These are phyloP conservation scores for Zaprionus lachaisei DNA, from an alignment of 1,140 invertebrate species.

Conservation along the genomic window DNA sequence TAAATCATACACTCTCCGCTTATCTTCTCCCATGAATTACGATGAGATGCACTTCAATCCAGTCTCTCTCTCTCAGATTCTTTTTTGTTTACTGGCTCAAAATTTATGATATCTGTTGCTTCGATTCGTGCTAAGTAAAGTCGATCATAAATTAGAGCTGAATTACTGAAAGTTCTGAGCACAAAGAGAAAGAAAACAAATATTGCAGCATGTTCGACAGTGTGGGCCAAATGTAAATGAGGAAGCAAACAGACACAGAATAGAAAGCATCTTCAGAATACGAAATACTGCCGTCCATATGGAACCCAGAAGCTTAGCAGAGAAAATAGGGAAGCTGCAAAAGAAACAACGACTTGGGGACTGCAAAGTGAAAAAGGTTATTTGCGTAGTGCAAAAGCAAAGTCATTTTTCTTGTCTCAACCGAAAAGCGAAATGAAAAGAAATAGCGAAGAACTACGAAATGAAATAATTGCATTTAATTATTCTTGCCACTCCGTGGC, in stretches of 20 bases:
- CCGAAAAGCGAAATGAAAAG: not conserved
- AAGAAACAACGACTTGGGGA: not conserved
- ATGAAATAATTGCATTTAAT: constrained; percentile 12
- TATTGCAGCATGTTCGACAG: not conserved
- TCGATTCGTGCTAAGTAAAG: constrained; percentile 67
- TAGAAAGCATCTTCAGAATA: constrained; percentile 1
- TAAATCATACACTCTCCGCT: constrained; percentile 55
- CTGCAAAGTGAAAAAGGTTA: constrained; percentile 14
- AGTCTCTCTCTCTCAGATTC: constrained; percentile 1
- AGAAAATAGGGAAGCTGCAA: not conserved
- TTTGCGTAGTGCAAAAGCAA: constrained; percentile 8
- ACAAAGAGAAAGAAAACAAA: not conserved
- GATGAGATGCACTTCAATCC: constrained; percentile 29
- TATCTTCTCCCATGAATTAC: constrained; percentile 47
- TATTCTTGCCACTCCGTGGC: constrained; percentile 1
- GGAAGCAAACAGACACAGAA: constrained; percentile 8
- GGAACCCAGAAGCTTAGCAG: not conserved
- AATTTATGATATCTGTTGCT: constrained; percentile 66
- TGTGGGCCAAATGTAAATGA: not conserved
- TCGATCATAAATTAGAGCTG: constrained; percentile 64
- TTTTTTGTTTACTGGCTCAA: constrained; percentile 56
- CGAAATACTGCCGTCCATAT: constrained; percentile 7
- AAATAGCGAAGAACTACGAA: not conserved
- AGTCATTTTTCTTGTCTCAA: constrained; percentile 11
- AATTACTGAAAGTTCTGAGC: constrained; percentile 36